phyloP scores from a whole-genome alignment of 2,888 invertebrate species.

The Lepas anatifera region DNA sequence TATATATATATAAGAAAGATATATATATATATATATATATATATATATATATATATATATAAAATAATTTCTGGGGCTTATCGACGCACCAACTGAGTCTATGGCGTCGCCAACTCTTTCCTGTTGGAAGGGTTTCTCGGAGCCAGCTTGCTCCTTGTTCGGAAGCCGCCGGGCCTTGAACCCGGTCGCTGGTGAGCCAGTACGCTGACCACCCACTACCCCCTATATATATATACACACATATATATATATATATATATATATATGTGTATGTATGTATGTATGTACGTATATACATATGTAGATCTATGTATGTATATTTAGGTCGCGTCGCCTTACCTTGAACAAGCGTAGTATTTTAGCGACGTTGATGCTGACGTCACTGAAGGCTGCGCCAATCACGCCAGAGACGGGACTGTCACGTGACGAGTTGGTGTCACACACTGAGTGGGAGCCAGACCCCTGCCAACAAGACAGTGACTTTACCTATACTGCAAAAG shows the following conservation, averaged over 20 bases:
- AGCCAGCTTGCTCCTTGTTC: too few species aligned
- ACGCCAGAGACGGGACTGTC: constrained; percentile 59
- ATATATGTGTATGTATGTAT: constrained; percentile 16
- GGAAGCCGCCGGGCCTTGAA: too few species aligned
- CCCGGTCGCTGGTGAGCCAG: too few species aligned
- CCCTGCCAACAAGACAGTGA: constrained; percentile 1
- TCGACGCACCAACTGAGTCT: too few species aligned
- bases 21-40: too few species aligned
- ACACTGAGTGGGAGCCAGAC: neutral
- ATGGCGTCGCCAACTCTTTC: too few species aligned
- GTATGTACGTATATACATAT: constrained; percentile 7
- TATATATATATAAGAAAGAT: too few species aligned
- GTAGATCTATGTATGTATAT: neutral
- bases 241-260: constrained; percentile 6
- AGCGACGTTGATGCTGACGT: constrained; percentile 65
- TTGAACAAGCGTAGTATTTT: constrained; percentile 60
- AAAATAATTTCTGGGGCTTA: too few species aligned
- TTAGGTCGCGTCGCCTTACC: constrained; percentile 34
- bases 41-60: constrained; percentile 5
- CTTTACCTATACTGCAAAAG: too few species aligned
- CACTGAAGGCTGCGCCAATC: constrained; percentile 63
- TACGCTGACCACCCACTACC: too few species aligned
- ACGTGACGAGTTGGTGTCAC: constrained; percentile 28
- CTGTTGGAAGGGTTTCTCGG: too few species aligned
- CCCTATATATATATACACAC: neutral